Percentiles rank a stretch among this genome's conserved stretches.
Conservation (phyloP, 1,140 invertebrate genomes). For the Drosophila nigromelanica region DNA sequence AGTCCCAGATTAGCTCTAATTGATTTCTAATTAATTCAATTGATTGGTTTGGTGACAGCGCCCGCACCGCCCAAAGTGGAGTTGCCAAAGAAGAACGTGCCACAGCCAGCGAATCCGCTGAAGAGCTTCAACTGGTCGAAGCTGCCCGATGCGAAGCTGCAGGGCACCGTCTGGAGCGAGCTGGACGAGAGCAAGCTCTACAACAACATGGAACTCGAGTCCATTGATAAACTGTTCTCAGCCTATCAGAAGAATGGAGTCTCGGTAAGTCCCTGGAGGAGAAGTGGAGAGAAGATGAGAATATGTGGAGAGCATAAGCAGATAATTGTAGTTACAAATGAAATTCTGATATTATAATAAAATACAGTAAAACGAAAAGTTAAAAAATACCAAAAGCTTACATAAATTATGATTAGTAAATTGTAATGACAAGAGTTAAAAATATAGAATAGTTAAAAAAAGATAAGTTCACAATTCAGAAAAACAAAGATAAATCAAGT, state of each 20-base stretch:
- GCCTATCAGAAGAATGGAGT: conserved; percentile 97
- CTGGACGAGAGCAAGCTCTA: conserved; percentile 97
- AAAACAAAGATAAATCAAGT: too few relatives aligned
- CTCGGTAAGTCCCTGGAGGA: conserved; percentile 84
- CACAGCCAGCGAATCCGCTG: conserved; percentile 94
- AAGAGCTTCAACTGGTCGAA: conserved; percentile 99
- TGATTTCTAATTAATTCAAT: background rate
- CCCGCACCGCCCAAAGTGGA: conserved; percentile 85
- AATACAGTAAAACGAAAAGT: too few relatives aligned
- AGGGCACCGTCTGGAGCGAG: conserved; percentile 97
- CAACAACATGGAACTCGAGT: conserved; percentile 94
- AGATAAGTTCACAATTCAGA: too few relatives aligned
- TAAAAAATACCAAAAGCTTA: too few relatives aligned
- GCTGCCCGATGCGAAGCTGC: conserved; percentile 93
- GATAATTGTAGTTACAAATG: too few relatives aligned
- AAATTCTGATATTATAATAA: too few relatives aligned
- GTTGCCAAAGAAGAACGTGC: conserved; percentile 90
- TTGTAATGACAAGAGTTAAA: too few relatives aligned
- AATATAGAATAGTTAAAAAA: too few relatives aligned
- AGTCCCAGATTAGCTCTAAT: too few relatives aligned
- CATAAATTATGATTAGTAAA: too few relatives aligned
- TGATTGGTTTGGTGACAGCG: conserved; percentile 49
- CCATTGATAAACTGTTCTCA: conserved; percentile 97
- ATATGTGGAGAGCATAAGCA: too few relatives aligned
- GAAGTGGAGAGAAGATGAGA: too few relatives aligned